These are phyloP conservation scores for fruit fly (Drosophila melanogaster) DNA, from an alignment of 1,140 invertebrate species.

Conservation along the genomic window Release_6_plus_ISO1_MT NC_004354.4:14644001-14644500, in stretches of 20 bases:
- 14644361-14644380: slow-evolving; percentile 29
- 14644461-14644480: slow-evolving; percentile 9
- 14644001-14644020: neutral
- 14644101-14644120: too few species aligned
- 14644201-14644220: slow-evolving; percentile 22
- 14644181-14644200: neutral
- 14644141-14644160: too few species aligned
- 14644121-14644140: too few species aligned
- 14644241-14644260: slow-evolving; percentile 17
- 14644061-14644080: too few species aligned
- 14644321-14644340: slow-evolving; percentile 34
- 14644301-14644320: slow-evolving; percentile 58
- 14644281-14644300: slow-evolving; percentile 5
- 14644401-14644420: slow-evolving; percentile 56
- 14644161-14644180: too few species aligned
- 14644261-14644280: neutral
- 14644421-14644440: slow-evolving; percentile 15
- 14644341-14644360: slow-evolving; percentile 6
- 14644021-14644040: too few species aligned
- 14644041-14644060: too few species aligned
- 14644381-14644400: slow-evolving; percentile 70
- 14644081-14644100: too few species aligned
- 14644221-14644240: slow-evolving; percentile 51
- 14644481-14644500: slow-evolving; percentile 11
- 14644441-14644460: neutral